Evolutionary conservation across 2,888 invertebrate species (phyloP).

Genomic region (Heliconius aoede): DNA sequence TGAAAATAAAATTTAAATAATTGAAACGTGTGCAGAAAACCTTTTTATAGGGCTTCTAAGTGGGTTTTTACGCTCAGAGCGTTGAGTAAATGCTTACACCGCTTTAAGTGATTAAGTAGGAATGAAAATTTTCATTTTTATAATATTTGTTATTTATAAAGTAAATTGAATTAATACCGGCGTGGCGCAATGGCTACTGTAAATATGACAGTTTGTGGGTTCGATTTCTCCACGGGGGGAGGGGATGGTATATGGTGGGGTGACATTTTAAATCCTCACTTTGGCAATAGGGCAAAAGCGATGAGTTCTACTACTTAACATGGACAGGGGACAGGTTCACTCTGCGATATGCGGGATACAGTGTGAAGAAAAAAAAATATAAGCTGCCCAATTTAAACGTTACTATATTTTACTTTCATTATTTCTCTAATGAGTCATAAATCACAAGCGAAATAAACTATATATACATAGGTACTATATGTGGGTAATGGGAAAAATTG

Average conservation of each 20-base stretch:
- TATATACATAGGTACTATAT: conserved; percentile 10
- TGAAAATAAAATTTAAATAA: conserved; percentile 38
- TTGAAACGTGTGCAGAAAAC: conserved; percentile 35
- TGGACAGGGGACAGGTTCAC: not conserved
- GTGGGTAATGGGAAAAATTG: conserved; percentile 40
- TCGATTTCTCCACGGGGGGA: not conserved
- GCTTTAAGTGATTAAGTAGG: conserved; percentile 18
- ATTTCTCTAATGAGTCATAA: not conserved
- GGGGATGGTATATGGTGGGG: no score
- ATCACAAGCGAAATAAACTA: conserved; percentile 26
- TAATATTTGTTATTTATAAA: not conserved
- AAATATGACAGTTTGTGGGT: not conserved
- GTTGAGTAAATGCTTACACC: conserved; percentile 21
- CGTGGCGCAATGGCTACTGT: conserved; percentile 1
- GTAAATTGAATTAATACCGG: not conserved
- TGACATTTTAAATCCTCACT: not conserved
- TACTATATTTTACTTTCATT: not conserved
- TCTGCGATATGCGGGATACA: not conserved
- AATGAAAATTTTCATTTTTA: conserved; percentile 17
- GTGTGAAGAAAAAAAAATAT: not conserved
- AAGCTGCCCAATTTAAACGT: no score
- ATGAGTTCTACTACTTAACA: not conserved
- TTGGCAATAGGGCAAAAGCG: not conserved
- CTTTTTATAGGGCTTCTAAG: conserved; percentile 34
- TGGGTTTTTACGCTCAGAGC: conserved; percentile 20